These are phyloP conservation scores for Rhagophthalmus giganteus DNA, from an alignment of 2,888 invertebrate species.

Conservation along the genomic window DNA sequence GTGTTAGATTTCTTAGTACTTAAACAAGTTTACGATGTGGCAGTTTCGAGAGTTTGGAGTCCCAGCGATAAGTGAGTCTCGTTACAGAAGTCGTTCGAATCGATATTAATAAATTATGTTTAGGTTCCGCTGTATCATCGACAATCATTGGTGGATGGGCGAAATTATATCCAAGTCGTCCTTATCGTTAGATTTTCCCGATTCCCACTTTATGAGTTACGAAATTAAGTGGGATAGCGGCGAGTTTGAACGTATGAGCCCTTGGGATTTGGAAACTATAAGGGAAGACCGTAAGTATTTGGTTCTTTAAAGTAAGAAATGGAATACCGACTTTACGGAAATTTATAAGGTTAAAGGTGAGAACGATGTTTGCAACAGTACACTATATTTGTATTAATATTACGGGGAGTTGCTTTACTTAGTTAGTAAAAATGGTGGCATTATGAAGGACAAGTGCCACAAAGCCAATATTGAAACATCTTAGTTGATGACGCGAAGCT, in stretches of 20 bases:
- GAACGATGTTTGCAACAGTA: too few species aligned
- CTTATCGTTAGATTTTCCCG: slow-evolving; percentile 66
- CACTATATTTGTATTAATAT: too few species aligned
- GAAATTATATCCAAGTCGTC: slow-evolving; percentile 71
- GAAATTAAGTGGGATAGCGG: slow-evolving; percentile 86
- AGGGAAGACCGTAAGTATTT: slow-evolving; percentile 65
- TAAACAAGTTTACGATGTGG: slow-evolving; percentile 83
- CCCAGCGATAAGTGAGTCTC: slow-evolving; percentile 72
- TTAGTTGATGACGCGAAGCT: too few species aligned
- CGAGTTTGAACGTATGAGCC: slow-evolving; percentile 87
- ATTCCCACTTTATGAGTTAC: slow-evolving; percentile 78
- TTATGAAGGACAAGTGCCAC: too few species aligned
- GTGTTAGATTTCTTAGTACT: slow-evolving; percentile 95
- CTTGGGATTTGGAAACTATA: slow-evolving; percentile 93
- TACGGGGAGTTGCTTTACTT: too few species aligned
- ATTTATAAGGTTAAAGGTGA: too few species aligned
- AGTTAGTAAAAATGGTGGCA: too few species aligned
- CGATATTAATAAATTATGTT: slow-evolving; percentile 43
- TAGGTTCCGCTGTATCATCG: slow-evolving; percentile 89
- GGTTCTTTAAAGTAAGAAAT: not conserved
- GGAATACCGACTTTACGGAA: too few species aligned
- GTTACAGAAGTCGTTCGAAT: too few species aligned
- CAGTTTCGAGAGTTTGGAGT: slow-evolving; percentile 80
- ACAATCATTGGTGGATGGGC: slow-evolving; percentile 97
- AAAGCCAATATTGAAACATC: too few species aligned